These are phyloP conservation scores for Mandrillus leucophaeus DNA, from an alignment of 2,113 vertebrate species.

Conservation along the genomic window DNA sequence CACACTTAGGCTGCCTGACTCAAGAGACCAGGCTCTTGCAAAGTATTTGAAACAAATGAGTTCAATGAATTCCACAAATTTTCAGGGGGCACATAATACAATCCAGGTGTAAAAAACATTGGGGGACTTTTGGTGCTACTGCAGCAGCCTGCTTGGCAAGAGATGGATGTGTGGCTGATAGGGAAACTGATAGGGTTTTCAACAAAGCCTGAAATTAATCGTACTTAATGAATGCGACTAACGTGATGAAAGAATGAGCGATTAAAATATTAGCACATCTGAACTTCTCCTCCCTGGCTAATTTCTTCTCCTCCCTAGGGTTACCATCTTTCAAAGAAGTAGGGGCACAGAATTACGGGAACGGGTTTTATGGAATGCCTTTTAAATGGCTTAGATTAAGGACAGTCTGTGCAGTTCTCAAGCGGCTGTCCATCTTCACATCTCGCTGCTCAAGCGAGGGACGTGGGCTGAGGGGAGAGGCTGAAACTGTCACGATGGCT, in stretches of 20 bases:
- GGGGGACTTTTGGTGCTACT: neutral
- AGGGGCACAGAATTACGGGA: neutral
- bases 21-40: neutral
- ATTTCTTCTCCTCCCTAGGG: slow-evolving; percentile 70
- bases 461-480: neutral
- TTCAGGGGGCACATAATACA: neutral
- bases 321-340: slow-evolving; percentile 46
- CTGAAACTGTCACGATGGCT: neutral
- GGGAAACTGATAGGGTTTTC: slow-evolving; percentile 46
- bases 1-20: neutral
- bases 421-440: slow-evolving; percentile 54
- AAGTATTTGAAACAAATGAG: neutral
- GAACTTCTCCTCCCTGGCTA: slow-evolving; percentile 70
- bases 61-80: neutral
- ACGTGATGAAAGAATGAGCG: slow-evolving; percentile 44
- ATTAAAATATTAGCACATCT: slow-evolving; percentile 70
- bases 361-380: slow-evolving; percentile 35
- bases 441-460: slow-evolving; percentile 51
- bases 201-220: slow-evolving; percentile 71
- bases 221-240: slow-evolving; percentile 72
- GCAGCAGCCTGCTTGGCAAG: neutral
- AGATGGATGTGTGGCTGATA: slow-evolving; percentile 36
- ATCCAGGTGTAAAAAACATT: neutral
- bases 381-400: slow-evolving; percentile 58
- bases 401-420: slow-evolving; percentile 56